Percentiles rank a stretch among this genome's conserved stretches.
Evolutionary conservation across 2,797 vertebrate species (phyloP).

Genomic region (Coccyzus lansbergi): DNA sequence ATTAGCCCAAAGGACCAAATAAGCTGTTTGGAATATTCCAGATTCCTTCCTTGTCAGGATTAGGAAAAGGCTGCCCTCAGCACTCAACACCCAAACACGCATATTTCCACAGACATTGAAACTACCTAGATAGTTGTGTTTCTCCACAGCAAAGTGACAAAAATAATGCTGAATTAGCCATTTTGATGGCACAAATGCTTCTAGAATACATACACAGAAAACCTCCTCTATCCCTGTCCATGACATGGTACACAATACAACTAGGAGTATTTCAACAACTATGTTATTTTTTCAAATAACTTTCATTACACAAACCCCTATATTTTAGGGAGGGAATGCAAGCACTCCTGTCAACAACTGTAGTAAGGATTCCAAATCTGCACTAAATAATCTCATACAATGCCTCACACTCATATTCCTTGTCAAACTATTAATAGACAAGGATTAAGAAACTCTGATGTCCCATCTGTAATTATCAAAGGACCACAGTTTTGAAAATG

Average conservation of each 20-base stretch:
- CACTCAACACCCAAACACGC: neutral
- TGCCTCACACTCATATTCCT: neutral
- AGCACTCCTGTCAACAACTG: neutral
- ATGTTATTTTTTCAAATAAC: neutral
- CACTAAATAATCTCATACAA: neutral
- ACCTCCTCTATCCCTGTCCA: neutral
- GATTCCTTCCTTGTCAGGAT: constrained; percentile 13
- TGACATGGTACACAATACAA: neutral
- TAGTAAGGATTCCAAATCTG: neutral
- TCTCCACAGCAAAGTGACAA: neutral
- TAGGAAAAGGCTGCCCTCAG: neutral
- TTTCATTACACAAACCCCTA: neutral
- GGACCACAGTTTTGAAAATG: neutral
- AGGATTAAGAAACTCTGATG: neutral
- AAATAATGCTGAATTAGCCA: neutral
- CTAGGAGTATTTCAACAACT: neutral
- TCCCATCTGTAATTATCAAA: neutral
- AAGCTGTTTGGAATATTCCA: constrained; percentile 1
- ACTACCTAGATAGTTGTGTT: neutral
- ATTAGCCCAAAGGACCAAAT: constrained; percentile 15
- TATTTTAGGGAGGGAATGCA: neutral
- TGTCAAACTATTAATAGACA: neutral
- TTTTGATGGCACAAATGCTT: neutral
- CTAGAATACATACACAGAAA: neutral
- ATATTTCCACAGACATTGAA: neutral